Base-by-base conservation (phyloP, 2,888 invertebrate species). In the Protonemura montana region DNA sequence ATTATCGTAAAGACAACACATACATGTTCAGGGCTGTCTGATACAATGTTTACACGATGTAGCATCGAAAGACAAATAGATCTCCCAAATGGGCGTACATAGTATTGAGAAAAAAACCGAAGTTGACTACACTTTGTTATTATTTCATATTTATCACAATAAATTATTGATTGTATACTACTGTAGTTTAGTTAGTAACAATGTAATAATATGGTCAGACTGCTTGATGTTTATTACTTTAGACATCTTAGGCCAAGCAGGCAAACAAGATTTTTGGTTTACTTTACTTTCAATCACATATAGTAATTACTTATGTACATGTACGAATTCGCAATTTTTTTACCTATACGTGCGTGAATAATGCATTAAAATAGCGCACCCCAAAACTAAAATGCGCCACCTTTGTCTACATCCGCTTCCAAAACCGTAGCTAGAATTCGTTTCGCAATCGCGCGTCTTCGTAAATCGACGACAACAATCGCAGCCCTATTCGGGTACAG, bases 101-200 rank as follows among this genome's bases (percentile, higher is more conserved):
- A 59, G 21, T 59, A 59, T 59, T 59, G 59, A 59, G 59, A 59
- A 59, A 59, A 35, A 21, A 59, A 59, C 59, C 59, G 59, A 59
- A 59, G 59, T 59, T 59, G 59, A 59, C 59, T 78, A 78, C 78
- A 78, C 78, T 78, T 78, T 78, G 78, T 27, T 78, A 77, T 77
- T 25, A 78, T 78, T 78, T 27, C 78, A 78, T 78, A 78, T 26
- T 78, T 81, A 84, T 84, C 84, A 84, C 84, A 84, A 84, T 83
- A 27, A 83, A 84, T 84, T 84, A 76, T 84, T 84, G 84, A 76
- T 84, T 84, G 84, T 84, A 84, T 84, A 84, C 84, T 59, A 59
- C 59, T 76, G 59, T 84, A 28, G 25, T 84, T 26, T 29, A 81
- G 30, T 30, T 81, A 81, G 28, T 81, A 81, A 81, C 28, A 59